Percentiles rank a stretch among this genome's conserved stretches.
These are phyloP conservation scores for Phasia obesa DNA, from an alignment of 2,888 invertebrate genomes.

Conservation along the genomic window DNA sequence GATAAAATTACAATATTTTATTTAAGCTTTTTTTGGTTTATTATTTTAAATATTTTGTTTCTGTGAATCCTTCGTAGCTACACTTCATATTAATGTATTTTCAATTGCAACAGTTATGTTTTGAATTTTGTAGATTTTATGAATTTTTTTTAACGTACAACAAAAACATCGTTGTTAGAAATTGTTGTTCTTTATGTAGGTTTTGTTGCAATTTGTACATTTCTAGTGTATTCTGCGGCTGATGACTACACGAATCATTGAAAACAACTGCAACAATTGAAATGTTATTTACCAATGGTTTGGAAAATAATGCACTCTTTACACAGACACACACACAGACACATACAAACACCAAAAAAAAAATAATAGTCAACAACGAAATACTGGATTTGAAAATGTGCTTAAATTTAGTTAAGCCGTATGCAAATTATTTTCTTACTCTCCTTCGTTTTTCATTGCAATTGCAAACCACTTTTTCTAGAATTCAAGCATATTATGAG, in stretches of 20 bases:
- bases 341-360: conserved; percentile 32
- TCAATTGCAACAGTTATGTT: conserved; percentile 58
- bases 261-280: conserved; percentile 54
- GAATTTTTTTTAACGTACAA: not conserved
- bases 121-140: conserved; percentile 23
- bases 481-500: conserved; percentile 18
- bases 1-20: not conserved
- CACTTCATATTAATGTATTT: conserved; percentile 61
- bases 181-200: conserved; percentile 37
- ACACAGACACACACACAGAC: conserved; percentile 53
- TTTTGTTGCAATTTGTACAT: conserved; percentile 25
- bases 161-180: conserved; percentile 16
- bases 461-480: conserved; percentile 6
- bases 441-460: not conserved
- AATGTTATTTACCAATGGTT: conserved; percentile 66
- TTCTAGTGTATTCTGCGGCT: conserved; percentile 53
- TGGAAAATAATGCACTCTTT: conserved; percentile 63
- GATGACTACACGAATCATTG: conserved; percentile 40
- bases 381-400: conserved; percentile 52
- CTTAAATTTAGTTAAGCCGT: conserved; percentile 60
- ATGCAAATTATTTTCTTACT: conserved; percentile 44
- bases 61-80: conserved; percentile 33
- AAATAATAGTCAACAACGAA: conserved; percentile 28
- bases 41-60: conserved; percentile 12
- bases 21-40: not conserved